Percentiles rank a stretch among this genome's conserved stretches.
Evolutionary conservation across 1,140 invertebrate genomes (phyloP).

Genomic region (Aphelenchoides avenae): DNA sequence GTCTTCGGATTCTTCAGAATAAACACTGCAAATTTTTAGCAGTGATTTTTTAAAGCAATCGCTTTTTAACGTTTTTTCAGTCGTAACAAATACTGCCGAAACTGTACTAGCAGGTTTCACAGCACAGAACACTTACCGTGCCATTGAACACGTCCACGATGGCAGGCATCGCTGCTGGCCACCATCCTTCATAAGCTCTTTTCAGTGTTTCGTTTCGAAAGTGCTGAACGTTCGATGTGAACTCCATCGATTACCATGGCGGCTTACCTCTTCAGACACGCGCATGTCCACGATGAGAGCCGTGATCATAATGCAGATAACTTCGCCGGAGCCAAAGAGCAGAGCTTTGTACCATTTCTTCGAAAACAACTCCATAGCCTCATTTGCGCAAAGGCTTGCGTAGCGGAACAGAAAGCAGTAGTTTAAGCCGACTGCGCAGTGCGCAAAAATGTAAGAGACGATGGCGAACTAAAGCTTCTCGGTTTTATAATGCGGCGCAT

Average conservation of each 20-base stretch:
- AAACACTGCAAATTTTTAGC: neutral
- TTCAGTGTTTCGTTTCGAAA: slow-evolving; percentile 8
- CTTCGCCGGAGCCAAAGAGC: slow-evolving; percentile 13
- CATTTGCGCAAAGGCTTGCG: slow-evolving; percentile 14
- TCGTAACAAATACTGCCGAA: neutral
- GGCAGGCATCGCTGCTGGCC: too few relatives aligned
- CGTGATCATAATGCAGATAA: slow-evolving; percentile 12
- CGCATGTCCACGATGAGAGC: slow-evolving; percentile 17
- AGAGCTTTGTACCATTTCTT: slow-evolving; percentile 11
- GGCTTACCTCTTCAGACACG: slow-evolving; percentile 14
- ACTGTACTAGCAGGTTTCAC: neutral
- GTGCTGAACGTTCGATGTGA: neutral
- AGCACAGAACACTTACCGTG: slow-evolving; percentile 8
- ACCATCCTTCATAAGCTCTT: slow-evolving; percentile 11
- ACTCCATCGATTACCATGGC: neutral
- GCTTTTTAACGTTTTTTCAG: neutral
- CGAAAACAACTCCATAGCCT: neutral
- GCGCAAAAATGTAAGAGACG: slow-evolving; percentile 5
- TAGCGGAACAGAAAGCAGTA: slow-evolving; percentile 20
- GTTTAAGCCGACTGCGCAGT: slow-evolving; percentile 6
- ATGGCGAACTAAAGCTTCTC: slow-evolving; percentile 10
- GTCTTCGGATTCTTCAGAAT: neutral
- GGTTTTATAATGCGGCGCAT: neutral
- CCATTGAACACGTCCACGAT: slow-evolving; percentile 5
- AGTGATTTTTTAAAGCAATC: neutral